Conservation (phyloP, 2,113 vertebrate genomes). For the Nestor notabilis region DNA sequence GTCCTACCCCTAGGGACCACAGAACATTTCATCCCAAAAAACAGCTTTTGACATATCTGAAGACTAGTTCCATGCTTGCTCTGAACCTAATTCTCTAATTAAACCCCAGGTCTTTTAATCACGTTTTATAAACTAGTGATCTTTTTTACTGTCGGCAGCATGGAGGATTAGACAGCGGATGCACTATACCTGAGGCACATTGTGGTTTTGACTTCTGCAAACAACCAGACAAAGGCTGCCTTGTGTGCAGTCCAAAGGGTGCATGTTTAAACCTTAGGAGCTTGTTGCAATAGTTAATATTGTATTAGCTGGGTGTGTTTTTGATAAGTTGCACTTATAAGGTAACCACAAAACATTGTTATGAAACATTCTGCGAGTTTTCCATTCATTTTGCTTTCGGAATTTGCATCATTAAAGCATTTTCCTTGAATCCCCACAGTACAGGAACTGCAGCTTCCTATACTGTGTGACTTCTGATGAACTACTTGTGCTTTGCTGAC, state of each 20-base stretch:
- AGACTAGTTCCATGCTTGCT: background rate
- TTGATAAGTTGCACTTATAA: background rate
- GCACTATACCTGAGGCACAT: background rate
- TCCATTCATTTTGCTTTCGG: background rate
- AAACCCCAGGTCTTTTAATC: background rate
- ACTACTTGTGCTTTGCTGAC: background rate
- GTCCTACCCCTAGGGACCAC: background rate
- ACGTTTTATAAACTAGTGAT: background rate
- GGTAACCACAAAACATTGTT: background rate
- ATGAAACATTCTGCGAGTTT: background rate
- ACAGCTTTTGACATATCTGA: background rate
- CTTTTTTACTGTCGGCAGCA: background rate
- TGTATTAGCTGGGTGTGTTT: background rate
- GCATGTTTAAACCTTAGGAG: background rate
- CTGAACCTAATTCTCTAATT: background rate
- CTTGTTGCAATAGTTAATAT: background rate
- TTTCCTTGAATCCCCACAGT: background rate
- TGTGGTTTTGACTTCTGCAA: background rate
- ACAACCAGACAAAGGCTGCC: slow-evolving; percentile 7
- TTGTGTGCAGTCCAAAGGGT: background rate
- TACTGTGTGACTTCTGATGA: background rate
- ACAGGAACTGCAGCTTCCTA: background rate
- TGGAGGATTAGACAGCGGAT: background rate
- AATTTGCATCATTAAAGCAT: background rate
- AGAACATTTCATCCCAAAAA: background rate